Conservation (phyloP, 2,797 vertebrate species). For the Eulemur coronatus region DNA sequence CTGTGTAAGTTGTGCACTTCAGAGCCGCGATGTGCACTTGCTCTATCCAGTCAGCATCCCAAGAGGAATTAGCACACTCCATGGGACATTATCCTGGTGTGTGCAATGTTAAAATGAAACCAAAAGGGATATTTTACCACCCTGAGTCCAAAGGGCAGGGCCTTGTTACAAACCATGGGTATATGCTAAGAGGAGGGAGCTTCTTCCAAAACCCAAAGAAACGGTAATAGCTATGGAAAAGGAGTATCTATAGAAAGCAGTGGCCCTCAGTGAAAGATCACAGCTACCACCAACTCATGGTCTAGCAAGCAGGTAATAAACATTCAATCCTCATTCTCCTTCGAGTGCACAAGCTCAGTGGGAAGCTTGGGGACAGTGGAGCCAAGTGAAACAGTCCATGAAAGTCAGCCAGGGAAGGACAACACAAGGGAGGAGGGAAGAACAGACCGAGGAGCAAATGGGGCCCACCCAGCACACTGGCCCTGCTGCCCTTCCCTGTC, state of each 20-base stretch:
- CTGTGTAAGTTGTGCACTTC: background rate
- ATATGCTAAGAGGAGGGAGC: background rate
- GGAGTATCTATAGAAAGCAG: background rate
- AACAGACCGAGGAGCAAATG: background rate
- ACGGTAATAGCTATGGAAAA: background rate
- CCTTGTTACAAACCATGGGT: too few species aligned
- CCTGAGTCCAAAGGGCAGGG: background rate
- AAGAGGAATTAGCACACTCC: background rate
- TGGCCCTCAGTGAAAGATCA: background rate
- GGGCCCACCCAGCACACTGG: accelerated
- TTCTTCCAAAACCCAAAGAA: background rate
- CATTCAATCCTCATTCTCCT: background rate
- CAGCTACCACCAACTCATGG: background rate
- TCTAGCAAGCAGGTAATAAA: background rate
- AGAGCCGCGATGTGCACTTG: background rate
- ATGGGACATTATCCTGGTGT: background rate
- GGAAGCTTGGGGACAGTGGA: background rate
- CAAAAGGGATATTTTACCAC: background rate
- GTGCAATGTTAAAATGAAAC: background rate
- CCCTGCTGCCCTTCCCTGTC: background rate
- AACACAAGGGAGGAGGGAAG: too few species aligned
- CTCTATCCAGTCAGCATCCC: background rate
- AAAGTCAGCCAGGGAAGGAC: background rate
- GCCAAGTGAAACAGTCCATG: accelerated
- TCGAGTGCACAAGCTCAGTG: background rate